Conservation (phyloP, 2,888 invertebrate genomes). For the Tenthredo mesomela region DNA sequence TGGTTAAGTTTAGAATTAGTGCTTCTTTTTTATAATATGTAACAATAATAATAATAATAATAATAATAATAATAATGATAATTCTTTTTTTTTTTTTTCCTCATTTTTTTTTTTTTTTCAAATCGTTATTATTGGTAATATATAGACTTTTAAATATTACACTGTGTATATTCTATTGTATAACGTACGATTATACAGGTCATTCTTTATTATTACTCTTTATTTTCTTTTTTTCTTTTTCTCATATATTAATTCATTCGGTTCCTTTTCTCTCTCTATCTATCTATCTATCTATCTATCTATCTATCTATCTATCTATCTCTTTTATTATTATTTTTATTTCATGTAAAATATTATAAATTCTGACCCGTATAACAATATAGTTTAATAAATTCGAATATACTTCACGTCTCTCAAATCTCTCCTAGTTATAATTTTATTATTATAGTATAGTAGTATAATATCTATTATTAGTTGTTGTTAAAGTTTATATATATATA, state of each 20-base stretch:
- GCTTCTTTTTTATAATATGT: constrained; percentile 65
- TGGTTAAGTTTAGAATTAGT: constrained; percentile 61
- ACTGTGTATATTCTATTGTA: constrained; percentile 50
- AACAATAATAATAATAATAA: background rate
- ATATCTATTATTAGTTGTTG: background rate
- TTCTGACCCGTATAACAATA: constrained; percentile 14
- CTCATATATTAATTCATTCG: no score
- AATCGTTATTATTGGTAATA: constrained; percentile 55
- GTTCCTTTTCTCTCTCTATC: no score
- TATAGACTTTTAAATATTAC: constrained; percentile 57
- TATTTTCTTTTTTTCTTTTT: no score
- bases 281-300: no score
- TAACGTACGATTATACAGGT: constrained; percentile 21
- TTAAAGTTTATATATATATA: background rate
- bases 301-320: no score
- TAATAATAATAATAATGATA: background rate
- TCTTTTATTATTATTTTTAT: background rate
- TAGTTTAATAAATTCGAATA: constrained; percentile 32
- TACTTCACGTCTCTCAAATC: constrained; percentile 52
- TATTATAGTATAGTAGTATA: no score
- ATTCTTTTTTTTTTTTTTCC: background rate
- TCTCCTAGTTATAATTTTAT: constrained; percentile 46
- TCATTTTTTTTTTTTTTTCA: background rate
- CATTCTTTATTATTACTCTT: background rate
- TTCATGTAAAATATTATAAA: background rate